phyloP scores from a whole-genome alignment of 2,797 vertebrate species.

The Hyperoplus lanceolatus region DNA sequence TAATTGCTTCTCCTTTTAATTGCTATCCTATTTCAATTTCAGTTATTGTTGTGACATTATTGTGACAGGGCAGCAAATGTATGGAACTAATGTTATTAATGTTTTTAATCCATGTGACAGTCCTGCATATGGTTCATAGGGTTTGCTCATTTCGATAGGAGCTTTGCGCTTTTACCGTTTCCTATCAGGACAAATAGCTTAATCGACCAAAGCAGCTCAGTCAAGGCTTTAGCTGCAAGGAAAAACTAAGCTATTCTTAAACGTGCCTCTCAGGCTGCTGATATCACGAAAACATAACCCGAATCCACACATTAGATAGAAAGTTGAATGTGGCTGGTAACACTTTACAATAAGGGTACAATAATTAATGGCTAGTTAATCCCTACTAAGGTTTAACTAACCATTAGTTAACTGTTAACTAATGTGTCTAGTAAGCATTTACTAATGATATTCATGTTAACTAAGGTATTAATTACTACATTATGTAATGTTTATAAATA shows the following conservation, averaged over 20 bases:
- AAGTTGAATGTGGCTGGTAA: slow-evolving; percentile 14
- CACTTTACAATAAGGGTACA: too few species aligned
- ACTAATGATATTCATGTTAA: too few species aligned
- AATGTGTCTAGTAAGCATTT: too few species aligned
- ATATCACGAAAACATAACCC: slow-evolving; percentile 46
- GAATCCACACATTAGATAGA: slow-evolving; percentile 33
- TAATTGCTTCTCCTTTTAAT: neutral
- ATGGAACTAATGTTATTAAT: neutral
- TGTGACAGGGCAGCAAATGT: neutral
- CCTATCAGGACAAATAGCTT: slow-evolving; percentile 58
- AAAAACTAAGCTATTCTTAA: slow-evolving; percentile 64
- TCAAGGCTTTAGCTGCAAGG: slow-evolving; percentile 63
- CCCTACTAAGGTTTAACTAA: too few species aligned
- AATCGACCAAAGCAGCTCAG: slow-evolving; percentile 61
- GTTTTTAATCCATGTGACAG: slow-evolving; percentile 33
- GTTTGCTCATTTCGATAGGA: slow-evolving; percentile 36
- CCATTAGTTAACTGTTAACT: too few species aligned
- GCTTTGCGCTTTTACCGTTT: slow-evolving; percentile 25
- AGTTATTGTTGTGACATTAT: neutral
- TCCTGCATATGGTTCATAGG: slow-evolving; percentile 26
- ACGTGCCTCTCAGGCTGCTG: slow-evolving; percentile 44
- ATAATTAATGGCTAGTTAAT: too few species aligned
- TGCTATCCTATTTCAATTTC: neutral
- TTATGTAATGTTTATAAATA: too few species aligned
- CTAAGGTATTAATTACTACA: too few species aligned